A percentile compares a stretch with the other conserved stretches of the same genome.
Conservation (phyloP, 1,140 invertebrate genomes). For the Drosophila simulans region DNA sequence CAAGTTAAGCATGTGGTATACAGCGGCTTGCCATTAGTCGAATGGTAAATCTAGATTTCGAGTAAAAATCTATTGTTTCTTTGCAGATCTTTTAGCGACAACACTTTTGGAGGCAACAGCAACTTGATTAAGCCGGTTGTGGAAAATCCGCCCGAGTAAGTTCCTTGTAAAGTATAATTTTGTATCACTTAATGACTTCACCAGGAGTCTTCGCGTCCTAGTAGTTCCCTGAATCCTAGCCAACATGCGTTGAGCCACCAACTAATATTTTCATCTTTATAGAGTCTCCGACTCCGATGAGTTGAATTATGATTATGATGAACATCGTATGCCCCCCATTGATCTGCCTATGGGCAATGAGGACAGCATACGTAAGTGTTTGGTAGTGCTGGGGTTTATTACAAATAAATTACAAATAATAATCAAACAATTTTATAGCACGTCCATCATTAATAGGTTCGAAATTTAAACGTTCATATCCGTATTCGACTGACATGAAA, state of each 20-base stretch:
- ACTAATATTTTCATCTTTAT: slow-evolving; percentile 40
- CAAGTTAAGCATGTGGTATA: too few relatives aligned
- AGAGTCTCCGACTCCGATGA: slow-evolving; percentile 68
- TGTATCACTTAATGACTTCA: slow-evolving; percentile 44
- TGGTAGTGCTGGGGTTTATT: slow-evolving; percentile 7
- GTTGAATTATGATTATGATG: slow-evolving; percentile 65
- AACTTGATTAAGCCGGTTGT: slow-evolving; percentile 69
- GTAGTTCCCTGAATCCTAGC: slow-evolving; percentile 10
- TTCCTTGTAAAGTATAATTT: slow-evolving; percentile 82
- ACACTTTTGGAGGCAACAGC: slow-evolving; percentile 62
- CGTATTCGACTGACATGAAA: slow-evolving; percentile 68
- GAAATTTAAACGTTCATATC: slow-evolving; percentile 79
- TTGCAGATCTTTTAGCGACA: slow-evolving; percentile 70
- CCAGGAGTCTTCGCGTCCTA: slow-evolving; percentile 12
- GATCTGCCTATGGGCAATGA: slow-evolving; percentile 64
- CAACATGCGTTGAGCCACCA: background rate
- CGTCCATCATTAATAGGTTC: slow-evolving; percentile 80
- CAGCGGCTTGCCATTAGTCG: too few relatives aligned
- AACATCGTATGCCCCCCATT: slow-evolving; percentile 65
- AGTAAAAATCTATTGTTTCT: background rate
- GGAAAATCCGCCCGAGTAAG: slow-evolving; percentile 81
- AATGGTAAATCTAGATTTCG: too few relatives aligned
- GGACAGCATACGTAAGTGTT: slow-evolving; percentile 73
- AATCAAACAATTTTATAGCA: slow-evolving; percentile 78
- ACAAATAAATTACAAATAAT: slow-evolving; percentile 57